These are phyloP conservation scores for Cantharis nigra DNA, from an alignment of 2,888 invertebrate species.

Conservation along the genomic window DNA sequence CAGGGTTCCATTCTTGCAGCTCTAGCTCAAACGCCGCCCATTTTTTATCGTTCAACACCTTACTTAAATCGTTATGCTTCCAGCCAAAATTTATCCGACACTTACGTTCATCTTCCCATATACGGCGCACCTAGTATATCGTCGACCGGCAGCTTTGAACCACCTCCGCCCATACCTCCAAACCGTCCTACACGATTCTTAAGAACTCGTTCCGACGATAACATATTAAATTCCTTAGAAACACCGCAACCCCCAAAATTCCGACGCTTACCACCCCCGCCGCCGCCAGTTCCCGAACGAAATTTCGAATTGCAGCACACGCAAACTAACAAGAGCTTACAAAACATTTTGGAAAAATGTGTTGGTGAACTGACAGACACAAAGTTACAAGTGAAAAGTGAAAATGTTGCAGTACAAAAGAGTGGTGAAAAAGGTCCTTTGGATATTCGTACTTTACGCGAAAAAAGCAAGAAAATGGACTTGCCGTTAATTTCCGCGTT, in stretches of 20 bases:
- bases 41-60: slow-evolving; percentile 82
- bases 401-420: slow-evolving; percentile 26
- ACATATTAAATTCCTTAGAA: slow-evolving; percentile 73
- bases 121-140: slow-evolving; percentile 71
- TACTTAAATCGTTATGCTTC: slow-evolving; percentile 80
- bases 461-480: slow-evolving; percentile 88
- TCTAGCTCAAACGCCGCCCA: slow-evolving; percentile 68
- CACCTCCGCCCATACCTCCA: slow-evolving; percentile 67
- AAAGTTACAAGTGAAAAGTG: slow-evolving; percentile 22
- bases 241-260: slow-evolving; percentile 60
- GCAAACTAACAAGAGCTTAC: slow-evolving; percentile 17
- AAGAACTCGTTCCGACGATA: slow-evolving; percentile 80
- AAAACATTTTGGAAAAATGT: slow-evolving; percentile 43
- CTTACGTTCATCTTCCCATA: slow-evolving; percentile 72
- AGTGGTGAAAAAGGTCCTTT: slow-evolving; percentile 50
- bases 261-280: slow-evolving; percentile 60
- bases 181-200: slow-evolving; percentile 64
- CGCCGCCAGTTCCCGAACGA: slow-evolving; percentile 56
- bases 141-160: slow-evolving; percentile 65
- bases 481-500: slow-evolving; percentile 90
- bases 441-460: slow-evolving; percentile 82
- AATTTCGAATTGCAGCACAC: slow-evolving; percentile 47
- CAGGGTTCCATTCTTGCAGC: slow-evolving; percentile 74
- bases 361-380: slow-evolving; percentile 25
- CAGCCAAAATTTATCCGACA: slow-evolving; percentile 78